Evolutionary conservation across 2,113 vertebrate genomes (phyloP).

Genomic region (Morphnarchus princeps): DNA sequence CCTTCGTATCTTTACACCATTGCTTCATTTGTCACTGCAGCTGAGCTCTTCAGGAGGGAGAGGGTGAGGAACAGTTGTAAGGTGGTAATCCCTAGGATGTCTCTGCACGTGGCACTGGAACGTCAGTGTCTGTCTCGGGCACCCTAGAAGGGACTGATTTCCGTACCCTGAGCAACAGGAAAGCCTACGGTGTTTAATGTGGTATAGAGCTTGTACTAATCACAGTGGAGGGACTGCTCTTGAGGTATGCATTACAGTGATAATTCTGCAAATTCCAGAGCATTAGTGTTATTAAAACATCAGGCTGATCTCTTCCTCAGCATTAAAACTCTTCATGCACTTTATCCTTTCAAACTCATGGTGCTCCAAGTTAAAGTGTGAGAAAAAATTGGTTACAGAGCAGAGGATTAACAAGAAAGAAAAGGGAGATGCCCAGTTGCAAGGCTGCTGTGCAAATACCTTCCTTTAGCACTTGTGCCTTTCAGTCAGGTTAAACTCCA

Average conservation of each 20-base stretch:
- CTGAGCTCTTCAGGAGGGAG: neutral
- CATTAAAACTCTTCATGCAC: slow-evolving; percentile 59
- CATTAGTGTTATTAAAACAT: slow-evolving; percentile 59
- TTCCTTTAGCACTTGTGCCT: neutral
- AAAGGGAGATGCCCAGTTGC: neutral
- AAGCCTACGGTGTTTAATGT: neutral
- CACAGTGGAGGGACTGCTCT: neutral
- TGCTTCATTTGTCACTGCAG: neutral
- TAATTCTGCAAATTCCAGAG: slow-evolving; percentile 61
- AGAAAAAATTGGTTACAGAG: neutral
- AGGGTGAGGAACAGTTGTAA: neutral
- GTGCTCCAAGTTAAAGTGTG: neutral
- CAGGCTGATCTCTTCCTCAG: slow-evolving; percentile 54
- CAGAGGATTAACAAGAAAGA: neutral
- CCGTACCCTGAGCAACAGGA: neutral
- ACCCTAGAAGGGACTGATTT: neutral
- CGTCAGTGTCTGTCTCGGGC: neutral
- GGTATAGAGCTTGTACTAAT: slow-evolving; percentile 1
- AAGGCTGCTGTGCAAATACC: neutral
- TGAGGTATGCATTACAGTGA: neutral
- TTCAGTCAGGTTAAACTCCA: neutral
- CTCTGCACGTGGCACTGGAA: neutral
- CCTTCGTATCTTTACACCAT: rapidly evolving
- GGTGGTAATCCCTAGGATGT: neutral
- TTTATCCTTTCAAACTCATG: slow-evolving; percentile 55